Evolutionary conservation across 1,140 invertebrate species (phyloP), one percentile per base, ranked within the genome.

Genomic region (Grapholita molesta): DNA sequence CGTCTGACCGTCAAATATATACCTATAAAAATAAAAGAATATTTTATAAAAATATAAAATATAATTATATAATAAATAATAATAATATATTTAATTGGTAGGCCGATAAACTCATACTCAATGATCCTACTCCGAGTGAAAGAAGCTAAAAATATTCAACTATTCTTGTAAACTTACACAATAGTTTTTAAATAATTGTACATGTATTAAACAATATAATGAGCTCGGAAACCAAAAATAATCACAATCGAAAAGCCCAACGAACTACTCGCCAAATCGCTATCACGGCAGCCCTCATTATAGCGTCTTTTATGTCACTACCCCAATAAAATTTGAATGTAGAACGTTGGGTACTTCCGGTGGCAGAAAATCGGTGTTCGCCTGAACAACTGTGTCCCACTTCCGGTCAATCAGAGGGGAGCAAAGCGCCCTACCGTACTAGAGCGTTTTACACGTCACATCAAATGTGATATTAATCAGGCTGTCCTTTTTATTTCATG

Each of bases 241-340:
- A 61, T 28, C 55, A 32, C 38, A 67, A 38, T 65, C 8, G 18
- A 35, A 65, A 65, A 23, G 64, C 32, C 64, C 30, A 65, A 38
- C 32, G 32, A 23, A 30, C 25, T 61, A 61, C 11, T 32, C 55
- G 24, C 9, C 53, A 30, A 64, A 64, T 33, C 32, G 33, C 71
- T 71, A 75, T 71, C 68, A 74, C 67, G 70, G 76, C 81, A 80
- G 79, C 84, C 82, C 85, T 83, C 82, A 80, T 84, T 79, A 78
- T 71, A 66, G 66, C 75, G 73, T 82, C 75, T 76, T 78, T 61
- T 86, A 76, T 82, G 76, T 76, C 55, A 32, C 79, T 80, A 84
- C 88, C 86, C 85, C 85, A 87, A 88, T 88, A 77, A 87, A 90
- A 87, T 90, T 90, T 88, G 85, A 88, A 90, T 90, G 85, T 87